Conservation (phyloP, 2,888 invertebrate genomes). For the Malthinus seriepunctatus region DNA sequence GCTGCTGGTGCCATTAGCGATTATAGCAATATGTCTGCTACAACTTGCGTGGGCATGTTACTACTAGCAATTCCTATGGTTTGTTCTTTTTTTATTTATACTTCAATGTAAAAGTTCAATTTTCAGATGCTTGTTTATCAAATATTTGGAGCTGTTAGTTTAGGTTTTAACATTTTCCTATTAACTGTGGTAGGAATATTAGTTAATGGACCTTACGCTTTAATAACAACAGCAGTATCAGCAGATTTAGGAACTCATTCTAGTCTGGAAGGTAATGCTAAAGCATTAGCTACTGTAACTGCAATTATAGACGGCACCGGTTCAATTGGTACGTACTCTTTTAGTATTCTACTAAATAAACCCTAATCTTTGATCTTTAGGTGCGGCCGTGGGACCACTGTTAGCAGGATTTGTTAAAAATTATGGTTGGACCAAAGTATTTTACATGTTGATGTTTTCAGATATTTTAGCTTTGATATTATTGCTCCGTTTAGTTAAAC, state of each 20-base stretch:
- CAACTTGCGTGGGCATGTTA: conserved; percentile 85
- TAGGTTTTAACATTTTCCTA: conserved; percentile 66
- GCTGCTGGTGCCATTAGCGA: conserved; percentile 87
- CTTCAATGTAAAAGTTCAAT: conserved; percentile 22
- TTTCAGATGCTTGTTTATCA: conserved; percentile 81
- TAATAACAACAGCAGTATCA: conserved; percentile 95
- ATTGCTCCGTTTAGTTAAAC: conserved; percentile 59
- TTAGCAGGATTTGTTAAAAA: conserved; percentile 81
- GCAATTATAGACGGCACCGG: conserved; percentile 98
- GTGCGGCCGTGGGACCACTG: conserved; percentile 92
- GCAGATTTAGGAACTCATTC: conserved; percentile 92
- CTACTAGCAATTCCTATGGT: conserved; percentile 82
- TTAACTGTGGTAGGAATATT: conserved; percentile 77
- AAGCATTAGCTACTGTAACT: conserved; percentile 94
- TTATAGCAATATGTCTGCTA: conserved; percentile 79
- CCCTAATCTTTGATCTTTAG: conserved; percentile 52
- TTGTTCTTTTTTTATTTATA: conserved; percentile 27
- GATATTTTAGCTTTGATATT: conserved; percentile 78
- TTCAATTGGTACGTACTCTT: conserved; percentile 65
- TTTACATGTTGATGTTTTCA: conserved; percentile 86
- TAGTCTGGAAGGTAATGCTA: conserved; percentile 80
- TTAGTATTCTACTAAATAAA: neutral
- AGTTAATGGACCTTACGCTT: conserved; percentile 94
- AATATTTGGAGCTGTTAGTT: conserved; percentile 66
- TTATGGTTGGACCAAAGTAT: conserved; percentile 82